Base-by-base conservation (phyloP, 2,797 vertebrate species). In the Enteromius trimaculatus region DNA sequence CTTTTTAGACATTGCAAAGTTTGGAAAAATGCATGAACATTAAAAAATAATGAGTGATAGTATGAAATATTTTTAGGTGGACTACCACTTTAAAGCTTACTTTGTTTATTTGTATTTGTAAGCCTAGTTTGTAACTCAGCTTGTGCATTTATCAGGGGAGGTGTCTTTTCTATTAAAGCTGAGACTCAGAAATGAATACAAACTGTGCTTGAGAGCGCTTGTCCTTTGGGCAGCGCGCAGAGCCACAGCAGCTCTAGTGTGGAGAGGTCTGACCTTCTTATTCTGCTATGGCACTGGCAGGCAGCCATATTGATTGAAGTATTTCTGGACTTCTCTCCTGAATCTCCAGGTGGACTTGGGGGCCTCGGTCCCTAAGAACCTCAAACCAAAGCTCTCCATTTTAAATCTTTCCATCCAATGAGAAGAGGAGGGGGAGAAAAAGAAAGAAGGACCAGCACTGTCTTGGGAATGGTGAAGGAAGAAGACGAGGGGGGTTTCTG, bases 311-410 rank as follows among this genome's bases (percentile, higher is more conserved):
- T 89, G 81, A 91, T 92, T 90, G 88, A 84, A 80, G 81, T 84
- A 78, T 87, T 89, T 90, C 83, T 89, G 87, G 92, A 88, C 91
- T 87, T 90, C 89, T 92, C 84, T 84, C 86, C 82, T 83, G 81
- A 65, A 87, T 92, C 89, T 90, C 87, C 90, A 90, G 84, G 84
- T 86, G 83, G 80, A 90, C 86, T 85, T 83, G 79, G 85, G 68
- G 47, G 88, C 88, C 86, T 88, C 83, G 85, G 90, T 91, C 90
- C 90, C 29, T 58, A 76, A 88, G 87, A 93, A 88, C 92, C 92
- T 93, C 89, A 92, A 91, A 93, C 92, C 91, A 91, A 90, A 92
- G 87, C 89, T 89, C 88, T 88, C 85, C 93, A 87, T 87, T 90
- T 86, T 90, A 90, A 89, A 91, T 92, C 88, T 91, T 86, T 91